Evolutionary conservation across 2,888 invertebrate species (phyloP).

Genomic region (Blastobasis lacticolella): DNA sequence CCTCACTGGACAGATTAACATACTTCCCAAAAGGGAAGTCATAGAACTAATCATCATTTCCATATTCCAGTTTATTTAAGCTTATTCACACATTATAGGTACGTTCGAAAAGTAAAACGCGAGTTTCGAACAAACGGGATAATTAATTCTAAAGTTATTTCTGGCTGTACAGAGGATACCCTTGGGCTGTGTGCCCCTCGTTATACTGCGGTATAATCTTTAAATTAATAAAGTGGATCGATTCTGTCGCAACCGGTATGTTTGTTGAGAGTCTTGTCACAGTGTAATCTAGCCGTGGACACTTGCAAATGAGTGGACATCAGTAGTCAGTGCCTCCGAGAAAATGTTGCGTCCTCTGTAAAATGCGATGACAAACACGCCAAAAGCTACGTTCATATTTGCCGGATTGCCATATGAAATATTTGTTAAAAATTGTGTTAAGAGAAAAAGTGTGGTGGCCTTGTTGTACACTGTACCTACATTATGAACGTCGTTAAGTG

Average conservation of each 20-base stretch:
- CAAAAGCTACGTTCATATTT: no score
- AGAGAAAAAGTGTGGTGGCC: no score
- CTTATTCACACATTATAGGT: background rate
- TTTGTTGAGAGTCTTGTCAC: constrained; percentile 48
- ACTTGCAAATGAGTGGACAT: constrained; percentile 56
- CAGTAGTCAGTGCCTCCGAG: constrained; percentile 23
- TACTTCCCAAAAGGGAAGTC: no score
- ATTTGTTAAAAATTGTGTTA: no score
- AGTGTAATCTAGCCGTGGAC: constrained; percentile 51
- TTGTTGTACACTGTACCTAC: no score
- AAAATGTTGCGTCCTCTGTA: no score
- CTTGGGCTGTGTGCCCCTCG: constrained; percentile 4
- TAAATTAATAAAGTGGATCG: constrained; percentile 41
- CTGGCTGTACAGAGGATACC: background rate
- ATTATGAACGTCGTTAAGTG: no score
- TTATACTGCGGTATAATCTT: constrained; percentile 22
- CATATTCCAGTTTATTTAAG: background rate
- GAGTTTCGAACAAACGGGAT: constrained; percentile 1
- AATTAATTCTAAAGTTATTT: constrained; percentile 10
- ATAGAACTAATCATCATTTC: no score
- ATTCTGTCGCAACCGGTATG: constrained; percentile 39
- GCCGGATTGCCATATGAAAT: no score
- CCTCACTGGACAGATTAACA: no score
- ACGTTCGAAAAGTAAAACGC: background rate
- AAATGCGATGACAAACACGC: no score